Conservation (phyloP, 2,888 invertebrate genomes). For the Tuberolachnus salignus region DNA sequence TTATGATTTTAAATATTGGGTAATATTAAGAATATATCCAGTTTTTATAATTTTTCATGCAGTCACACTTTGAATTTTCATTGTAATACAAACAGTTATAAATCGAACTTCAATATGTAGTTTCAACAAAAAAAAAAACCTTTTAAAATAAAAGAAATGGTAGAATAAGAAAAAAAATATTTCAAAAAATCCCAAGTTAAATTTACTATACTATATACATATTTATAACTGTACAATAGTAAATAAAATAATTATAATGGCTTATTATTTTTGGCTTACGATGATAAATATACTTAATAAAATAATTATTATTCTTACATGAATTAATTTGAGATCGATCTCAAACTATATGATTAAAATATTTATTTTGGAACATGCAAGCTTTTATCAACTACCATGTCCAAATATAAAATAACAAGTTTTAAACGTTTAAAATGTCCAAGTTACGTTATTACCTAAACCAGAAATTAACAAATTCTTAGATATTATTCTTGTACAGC, state of each 20-base stretch:
- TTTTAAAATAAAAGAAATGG: background rate
- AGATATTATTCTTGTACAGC: slow-evolving; percentile 37
- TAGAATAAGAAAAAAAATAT: slow-evolving; percentile 15
- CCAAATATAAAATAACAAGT: slow-evolving; percentile 17
- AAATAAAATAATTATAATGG: background rate
- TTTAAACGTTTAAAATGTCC: slow-evolving; percentile 12
- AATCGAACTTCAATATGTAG: background rate
- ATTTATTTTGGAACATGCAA: slow-evolving; percentile 27
- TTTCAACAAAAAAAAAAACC: background rate
- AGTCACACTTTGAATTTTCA: background rate
- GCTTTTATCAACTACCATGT: slow-evolving; percentile 11
- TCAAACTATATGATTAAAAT: slow-evolving; percentile 2
- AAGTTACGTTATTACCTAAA: slow-evolving; percentile 35
- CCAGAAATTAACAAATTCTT: slow-evolving; percentile 36
- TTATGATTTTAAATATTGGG: background rate
- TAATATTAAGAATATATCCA: background rate
- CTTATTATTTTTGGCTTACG: background rate
- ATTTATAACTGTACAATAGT: background rate
- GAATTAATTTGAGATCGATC: background rate
- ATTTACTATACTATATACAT: background rate
- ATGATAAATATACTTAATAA: background rate
- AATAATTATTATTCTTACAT: background rate
- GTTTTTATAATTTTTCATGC: slow-evolving; percentile 11
- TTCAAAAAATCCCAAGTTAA: background rate
- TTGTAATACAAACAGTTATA: background rate